Conservation (phyloP, 2,888 invertebrate genomes). For the Spilosoma lubricipeda region DNA sequence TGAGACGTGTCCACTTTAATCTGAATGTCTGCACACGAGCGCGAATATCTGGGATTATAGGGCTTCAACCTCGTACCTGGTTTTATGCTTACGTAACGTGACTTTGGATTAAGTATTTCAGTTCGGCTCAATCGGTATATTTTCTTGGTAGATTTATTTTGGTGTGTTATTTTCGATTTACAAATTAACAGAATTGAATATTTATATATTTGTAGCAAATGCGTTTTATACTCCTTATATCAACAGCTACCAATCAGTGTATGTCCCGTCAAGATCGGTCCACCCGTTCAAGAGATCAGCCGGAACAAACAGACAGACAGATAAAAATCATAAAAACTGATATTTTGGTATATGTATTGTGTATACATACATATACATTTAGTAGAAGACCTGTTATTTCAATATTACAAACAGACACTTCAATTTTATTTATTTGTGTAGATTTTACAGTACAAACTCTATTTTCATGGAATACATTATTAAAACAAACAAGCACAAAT, state of each 20-base stretch:
- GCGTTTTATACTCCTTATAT: background rate
- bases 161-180: background rate
- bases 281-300: no score
- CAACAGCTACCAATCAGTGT: no score
- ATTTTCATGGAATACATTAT: background rate
- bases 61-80: constrained; percentile 13
- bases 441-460: background rate
- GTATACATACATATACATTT: no score
- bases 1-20: constrained; percentile 45
- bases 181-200: background rate
- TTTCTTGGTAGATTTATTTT: background rate
- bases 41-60: constrained; percentile 27
- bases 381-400: no score
- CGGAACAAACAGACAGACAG: no score
- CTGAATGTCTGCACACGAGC: constrained; percentile 16
- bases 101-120: constrained; percentile 1
- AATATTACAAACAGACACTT: no score
- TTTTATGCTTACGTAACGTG: constrained; percentile 7
- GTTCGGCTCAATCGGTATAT: background rate
- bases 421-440: no score
- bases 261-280: no score
- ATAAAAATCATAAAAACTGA: no score
- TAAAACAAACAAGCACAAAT: no score
- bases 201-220: background rate
- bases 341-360: no score